A percentile compares a stretch with the other conserved stretches of the same genome.
Evolutionary conservation across 2,888 invertebrate genomes (phyloP).

Genomic region (Macroteleia sp.): DNA sequence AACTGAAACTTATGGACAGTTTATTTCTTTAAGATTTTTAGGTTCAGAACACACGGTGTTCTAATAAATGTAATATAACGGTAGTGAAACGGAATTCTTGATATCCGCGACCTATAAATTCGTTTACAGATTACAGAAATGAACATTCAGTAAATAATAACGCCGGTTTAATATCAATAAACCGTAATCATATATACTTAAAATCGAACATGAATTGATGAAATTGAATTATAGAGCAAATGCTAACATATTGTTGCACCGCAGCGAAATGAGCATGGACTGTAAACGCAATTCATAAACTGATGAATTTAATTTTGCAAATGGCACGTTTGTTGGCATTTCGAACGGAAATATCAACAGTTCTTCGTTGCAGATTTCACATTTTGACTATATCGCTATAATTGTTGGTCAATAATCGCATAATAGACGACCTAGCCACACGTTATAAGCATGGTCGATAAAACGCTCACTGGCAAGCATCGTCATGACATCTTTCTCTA

Average conservation of each 20-base stretch:
- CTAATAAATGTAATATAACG: slow-evolving; percentile 24
- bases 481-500: slow-evolving; percentile 39
- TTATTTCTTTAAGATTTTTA: no score
- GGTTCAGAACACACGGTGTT: no score
- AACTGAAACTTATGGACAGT: no score
- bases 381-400: slow-evolving; percentile 35
- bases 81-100: no score
- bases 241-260: slow-evolving; percentile 34
- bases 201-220: slow-evolving; percentile 34
- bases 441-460: slow-evolving; percentile 50
- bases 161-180: slow-evolving; percentile 26
- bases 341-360: slow-evolving; percentile 64
- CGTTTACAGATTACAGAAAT: slow-evolving; percentile 36
- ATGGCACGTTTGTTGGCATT: slow-evolving; percentile 67
- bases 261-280: slow-evolving; percentile 31
- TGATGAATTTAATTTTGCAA: slow-evolving; percentile 73
- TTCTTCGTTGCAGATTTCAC: slow-evolving; percentile 36
- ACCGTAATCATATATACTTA: slow-evolving; percentile 26
- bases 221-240: slow-evolving; percentile 41
- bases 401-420: slow-evolving; percentile 67
- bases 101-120: slow-evolving; percentile 20
- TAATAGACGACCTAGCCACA: slow-evolving; percentile 63
- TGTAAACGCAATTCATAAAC: slow-evolving; percentile 67
- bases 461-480: slow-evolving; percentile 34
- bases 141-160: slow-evolving; percentile 31